These are phyloP conservation scores for Falco concolor DNA, from an alignment of 2,797 vertebrate genomes.

Conservation along the genomic window DNA sequence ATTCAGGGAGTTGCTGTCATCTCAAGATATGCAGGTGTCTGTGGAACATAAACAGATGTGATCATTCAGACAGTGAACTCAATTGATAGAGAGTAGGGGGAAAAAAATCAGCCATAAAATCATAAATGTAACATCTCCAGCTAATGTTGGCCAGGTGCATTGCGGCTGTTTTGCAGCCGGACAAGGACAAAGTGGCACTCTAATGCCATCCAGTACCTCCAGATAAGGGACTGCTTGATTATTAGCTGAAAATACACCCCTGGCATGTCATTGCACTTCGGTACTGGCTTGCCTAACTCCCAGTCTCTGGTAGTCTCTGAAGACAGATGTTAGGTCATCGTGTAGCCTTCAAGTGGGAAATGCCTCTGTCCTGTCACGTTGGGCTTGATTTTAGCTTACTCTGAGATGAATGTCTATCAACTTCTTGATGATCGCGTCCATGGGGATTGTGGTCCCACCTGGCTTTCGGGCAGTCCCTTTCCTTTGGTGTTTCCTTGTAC, in stretches of 20 bases:
- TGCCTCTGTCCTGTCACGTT: neutral
- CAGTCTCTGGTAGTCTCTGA: neutral
- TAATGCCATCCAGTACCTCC: neutral
- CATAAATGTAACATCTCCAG: slow-evolving; percentile 4
- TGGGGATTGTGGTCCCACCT: neutral
- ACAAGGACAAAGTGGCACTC: neutral
- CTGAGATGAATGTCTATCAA: neutral
- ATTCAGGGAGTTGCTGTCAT: slow-evolving; percentile 69
- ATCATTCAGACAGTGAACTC: slow-evolving; percentile 57
- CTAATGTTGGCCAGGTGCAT: slow-evolving; percentile 16
- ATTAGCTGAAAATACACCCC: neutral
- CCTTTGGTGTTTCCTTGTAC: neutral
- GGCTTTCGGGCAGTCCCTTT: neutral
- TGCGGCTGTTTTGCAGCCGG: neutral
- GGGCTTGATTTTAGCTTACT: neutral
- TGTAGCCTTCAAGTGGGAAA: neutral
- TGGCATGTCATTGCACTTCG: neutral
- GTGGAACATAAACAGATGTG: slow-evolving; percentile 69
- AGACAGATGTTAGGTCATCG: neutral
- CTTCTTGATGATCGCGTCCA: rapidly evolving
- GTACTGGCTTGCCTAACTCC: neutral
- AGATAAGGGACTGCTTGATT: neutral
- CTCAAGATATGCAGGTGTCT: slow-evolving; percentile 71
- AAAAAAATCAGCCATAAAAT: slow-evolving; percentile 32
- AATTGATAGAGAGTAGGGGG: neutral